These are phyloP conservation scores for Nezara viridula DNA, from an alignment of 2,888 invertebrate genomes.

Conservation along the genomic window DNA sequence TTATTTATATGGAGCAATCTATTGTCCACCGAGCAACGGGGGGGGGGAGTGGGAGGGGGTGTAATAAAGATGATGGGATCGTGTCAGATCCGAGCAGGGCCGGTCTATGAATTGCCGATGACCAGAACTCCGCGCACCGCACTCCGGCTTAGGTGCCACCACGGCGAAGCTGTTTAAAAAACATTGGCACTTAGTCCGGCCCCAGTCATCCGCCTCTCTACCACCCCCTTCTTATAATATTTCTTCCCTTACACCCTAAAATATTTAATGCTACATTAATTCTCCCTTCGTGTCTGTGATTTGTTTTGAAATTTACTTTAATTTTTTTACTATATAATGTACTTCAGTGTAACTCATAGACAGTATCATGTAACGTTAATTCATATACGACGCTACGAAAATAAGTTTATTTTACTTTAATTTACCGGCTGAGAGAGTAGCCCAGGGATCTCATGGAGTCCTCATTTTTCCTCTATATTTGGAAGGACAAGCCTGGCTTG, in stretches of 20 bases:
- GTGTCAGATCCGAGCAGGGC: neutral
- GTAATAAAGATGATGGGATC: neutral
- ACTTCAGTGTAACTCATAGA: too few species aligned
- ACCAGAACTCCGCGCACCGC: neutral
- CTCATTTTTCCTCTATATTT: too few species aligned
- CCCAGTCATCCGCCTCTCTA: neutral
- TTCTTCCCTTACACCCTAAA: neutral
- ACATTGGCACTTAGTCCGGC: neutral
- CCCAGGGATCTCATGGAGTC: too few species aligned
- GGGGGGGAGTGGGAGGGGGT: neutral
- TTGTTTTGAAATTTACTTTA: neutral
- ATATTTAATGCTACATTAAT: neutral
- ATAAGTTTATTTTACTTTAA: too few species aligned
- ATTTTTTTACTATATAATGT: too few species aligned
- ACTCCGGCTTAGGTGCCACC: neutral
- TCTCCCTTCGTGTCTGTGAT: neutral
- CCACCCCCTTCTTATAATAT: neutral
- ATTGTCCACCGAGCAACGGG: neutral
- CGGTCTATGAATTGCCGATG: neutral
- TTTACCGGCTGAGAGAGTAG: too few species aligned
- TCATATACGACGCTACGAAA: too few species aligned
- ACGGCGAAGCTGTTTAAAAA: neutral
- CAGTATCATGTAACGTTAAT: too few species aligned
- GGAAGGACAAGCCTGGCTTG: too few species aligned
- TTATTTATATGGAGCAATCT: conserved; percentile 21